Conservation (phyloP, 2,888 invertebrate genomes). For the Rhorus exstirpatorius region DNA sequence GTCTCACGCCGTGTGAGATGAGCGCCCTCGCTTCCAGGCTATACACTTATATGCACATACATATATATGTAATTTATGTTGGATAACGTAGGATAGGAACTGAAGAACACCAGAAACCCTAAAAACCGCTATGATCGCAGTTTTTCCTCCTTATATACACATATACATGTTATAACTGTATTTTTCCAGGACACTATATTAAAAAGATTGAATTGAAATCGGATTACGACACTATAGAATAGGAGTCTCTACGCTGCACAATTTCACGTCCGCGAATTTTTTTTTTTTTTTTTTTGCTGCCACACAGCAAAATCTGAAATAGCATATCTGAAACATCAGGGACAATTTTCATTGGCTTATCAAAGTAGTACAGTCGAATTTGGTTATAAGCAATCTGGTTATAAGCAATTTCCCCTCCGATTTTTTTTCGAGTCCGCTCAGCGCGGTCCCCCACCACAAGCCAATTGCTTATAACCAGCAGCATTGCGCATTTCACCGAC, state of each 20-base stretch:
- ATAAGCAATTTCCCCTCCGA: too few relatives aligned
- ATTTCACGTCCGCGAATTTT: neutral
- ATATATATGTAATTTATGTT: neutral
- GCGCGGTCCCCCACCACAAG: too few relatives aligned
- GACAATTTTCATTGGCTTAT: too few relatives aligned
- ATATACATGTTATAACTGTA: neutral
- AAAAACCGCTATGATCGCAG: slow-evolving; percentile 12
- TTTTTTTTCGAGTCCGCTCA: too few relatives aligned
- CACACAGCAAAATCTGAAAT: too few relatives aligned
- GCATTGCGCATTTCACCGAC: too few relatives aligned
- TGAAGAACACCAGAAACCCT: neutral
- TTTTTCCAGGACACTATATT: neutral
- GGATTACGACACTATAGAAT: neutral
- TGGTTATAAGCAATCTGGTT: too few relatives aligned
- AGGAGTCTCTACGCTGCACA: neutral
- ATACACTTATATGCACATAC: neutral
- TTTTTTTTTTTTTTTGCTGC: too few relatives aligned
- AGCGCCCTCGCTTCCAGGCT: neutral
- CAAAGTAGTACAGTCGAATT: too few relatives aligned
- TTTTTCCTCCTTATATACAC: neutral
- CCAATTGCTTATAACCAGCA: too few relatives aligned
- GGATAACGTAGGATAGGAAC: neutral
- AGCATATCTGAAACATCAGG: too few relatives aligned
- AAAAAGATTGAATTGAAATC: slow-evolving; percentile 17
- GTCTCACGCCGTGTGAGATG: slow-evolving; percentile 32